These are phyloP conservation scores for Amblyteles armatorius DNA, from an alignment of 2,888 invertebrate genomes.

Conservation along the genomic window DNA sequence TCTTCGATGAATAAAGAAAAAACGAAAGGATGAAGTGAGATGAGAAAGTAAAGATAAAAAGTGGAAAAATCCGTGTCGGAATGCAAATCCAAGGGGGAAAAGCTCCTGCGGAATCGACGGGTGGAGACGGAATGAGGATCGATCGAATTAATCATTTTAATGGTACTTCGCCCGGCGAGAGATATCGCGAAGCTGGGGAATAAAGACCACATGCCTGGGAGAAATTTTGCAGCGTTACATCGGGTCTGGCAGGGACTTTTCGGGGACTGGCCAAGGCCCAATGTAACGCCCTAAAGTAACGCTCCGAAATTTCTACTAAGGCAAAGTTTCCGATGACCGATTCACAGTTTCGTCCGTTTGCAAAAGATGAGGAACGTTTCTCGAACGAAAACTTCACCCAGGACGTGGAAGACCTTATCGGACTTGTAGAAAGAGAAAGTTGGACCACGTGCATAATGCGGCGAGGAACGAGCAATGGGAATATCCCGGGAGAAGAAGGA, in stretches of 20 bases:
- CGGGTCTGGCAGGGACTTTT: background rate
- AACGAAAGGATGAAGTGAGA: background rate
- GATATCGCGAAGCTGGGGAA: background rate
- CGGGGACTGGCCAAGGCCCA: too few relatives aligned
- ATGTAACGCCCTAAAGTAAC: too few relatives aligned
- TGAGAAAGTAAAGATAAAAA: constrained; percentile 6
- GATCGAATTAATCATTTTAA: constrained; percentile 45
- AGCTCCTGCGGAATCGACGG: background rate
- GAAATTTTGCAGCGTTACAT: background rate
- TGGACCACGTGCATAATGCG: background rate
- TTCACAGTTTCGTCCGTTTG: too few relatives aligned
- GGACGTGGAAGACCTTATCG: constrained; percentile 15
- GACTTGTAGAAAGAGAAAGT: background rate
- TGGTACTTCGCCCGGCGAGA: constrained; percentile 1
- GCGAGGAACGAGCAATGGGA: background rate
- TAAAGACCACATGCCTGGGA: background rate
- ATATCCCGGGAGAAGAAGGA: background rate
- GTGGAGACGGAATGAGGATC: constrained; percentile 11
- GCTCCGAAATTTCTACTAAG: too few relatives aligned
- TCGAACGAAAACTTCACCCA: constrained; percentile 15
- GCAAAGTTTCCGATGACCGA: too few relatives aligned
- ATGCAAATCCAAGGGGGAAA: constrained; percentile 6
- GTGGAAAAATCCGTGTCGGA: constrained; percentile 21
- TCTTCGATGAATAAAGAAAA: constrained; percentile 6
- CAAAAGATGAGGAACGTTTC: too few relatives aligned